Evolutionary conservation across 2,797 vertebrate species (phyloP).

Genomic region (Scolopax rusticola): DNA sequence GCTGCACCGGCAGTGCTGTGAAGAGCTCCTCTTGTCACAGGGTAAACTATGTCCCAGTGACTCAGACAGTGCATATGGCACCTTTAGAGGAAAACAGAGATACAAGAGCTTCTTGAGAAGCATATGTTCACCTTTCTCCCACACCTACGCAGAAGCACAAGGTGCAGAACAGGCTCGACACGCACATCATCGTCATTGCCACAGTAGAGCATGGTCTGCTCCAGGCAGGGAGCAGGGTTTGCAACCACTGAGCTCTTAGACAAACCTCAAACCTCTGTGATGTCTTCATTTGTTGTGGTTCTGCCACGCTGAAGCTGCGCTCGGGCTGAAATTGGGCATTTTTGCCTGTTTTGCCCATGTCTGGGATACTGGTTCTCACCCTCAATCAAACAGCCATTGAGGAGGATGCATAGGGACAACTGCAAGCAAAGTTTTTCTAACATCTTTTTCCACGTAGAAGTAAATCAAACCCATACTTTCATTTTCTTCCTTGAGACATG

Average conservation of each 20-base stretch:
- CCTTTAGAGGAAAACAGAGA: conserved; percentile 1
- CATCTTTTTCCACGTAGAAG: not conserved
- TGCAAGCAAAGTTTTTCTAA: not conserved
- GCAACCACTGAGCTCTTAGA: not conserved
- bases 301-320: not conserved
- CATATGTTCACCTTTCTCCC: conserved; percentile 69
- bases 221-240: not conserved
- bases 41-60: not conserved
- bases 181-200: not conserved
- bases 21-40: not conserved
- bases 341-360: not conserved
- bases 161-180: conserved; percentile 9
- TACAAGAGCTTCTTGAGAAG: not conserved
- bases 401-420: not conserved
- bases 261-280: not conserved
- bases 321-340: not conserved
- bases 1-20: not conserved
- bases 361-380: not conserved
- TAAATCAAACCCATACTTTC: not conserved
- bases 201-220: not conserved
- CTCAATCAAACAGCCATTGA: not conserved
- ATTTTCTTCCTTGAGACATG: not conserved
- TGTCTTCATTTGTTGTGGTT: not conserved
- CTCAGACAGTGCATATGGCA: not conserved
- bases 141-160: not conserved